phyloP scores from a whole-genome alignment of 2,113 vertebrate species.

The Clarias macrocephalus region DNA sequence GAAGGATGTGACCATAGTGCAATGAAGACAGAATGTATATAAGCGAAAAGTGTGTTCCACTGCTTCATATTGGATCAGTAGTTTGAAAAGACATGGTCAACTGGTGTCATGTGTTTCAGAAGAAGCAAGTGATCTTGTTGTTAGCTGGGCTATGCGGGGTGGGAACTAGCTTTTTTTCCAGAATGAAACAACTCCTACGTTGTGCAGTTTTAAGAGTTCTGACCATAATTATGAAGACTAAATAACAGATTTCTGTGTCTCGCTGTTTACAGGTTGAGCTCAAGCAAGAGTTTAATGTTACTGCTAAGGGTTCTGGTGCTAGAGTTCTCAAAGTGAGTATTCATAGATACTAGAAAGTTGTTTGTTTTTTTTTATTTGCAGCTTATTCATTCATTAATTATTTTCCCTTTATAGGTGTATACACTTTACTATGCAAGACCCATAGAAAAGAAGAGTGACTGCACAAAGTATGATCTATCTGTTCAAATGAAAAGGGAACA shows the following conservation, averaged over 20 bases:
- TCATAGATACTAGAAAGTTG: not conserved
- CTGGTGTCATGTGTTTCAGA: too few species aligned
- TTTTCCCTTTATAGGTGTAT: constrained; percentile 65
- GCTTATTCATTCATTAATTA: not conserved
- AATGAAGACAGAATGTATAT: too few species aligned
- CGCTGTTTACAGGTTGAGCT: constrained; percentile 56
- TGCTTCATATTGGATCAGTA: too few species aligned
- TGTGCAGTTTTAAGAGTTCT: too few species aligned
- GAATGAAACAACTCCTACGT: too few species aligned
- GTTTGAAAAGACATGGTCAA: too few species aligned
- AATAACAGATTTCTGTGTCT: not conserved
- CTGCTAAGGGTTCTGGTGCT: constrained; percentile 74
- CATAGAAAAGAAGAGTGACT: constrained; percentile 63
- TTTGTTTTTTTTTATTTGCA: not conserved
- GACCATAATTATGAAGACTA: too few species aligned
- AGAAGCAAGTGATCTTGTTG: too few species aligned
- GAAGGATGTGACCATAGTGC: too few species aligned
- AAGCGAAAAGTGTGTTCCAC: too few species aligned
- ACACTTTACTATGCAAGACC: constrained; percentile 77
- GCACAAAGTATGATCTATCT: constrained; percentile 74
- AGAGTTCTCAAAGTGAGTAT: constrained; percentile 72
- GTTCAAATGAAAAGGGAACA: constrained; percentile 24
- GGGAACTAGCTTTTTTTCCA: too few species aligned
- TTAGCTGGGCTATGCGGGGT: too few species aligned
- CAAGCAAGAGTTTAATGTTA: constrained; percentile 72